Evolutionary conservation across 2,888 invertebrate species (phyloP).

Genomic region (Eristalinus aeneus): DNA sequence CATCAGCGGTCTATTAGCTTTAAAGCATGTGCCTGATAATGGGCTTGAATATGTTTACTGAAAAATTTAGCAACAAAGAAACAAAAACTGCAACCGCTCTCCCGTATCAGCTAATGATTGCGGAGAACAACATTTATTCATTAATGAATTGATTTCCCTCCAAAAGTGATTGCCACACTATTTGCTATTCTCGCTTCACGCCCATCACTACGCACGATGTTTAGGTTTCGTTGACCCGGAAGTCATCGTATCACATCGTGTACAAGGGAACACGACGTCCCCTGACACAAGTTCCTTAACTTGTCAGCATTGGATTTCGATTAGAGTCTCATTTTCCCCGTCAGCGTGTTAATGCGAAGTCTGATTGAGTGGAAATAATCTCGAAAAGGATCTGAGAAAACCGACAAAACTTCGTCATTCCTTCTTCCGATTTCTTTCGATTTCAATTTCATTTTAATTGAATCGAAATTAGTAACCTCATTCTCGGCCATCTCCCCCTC

Average conservation of each 20-base stretch:
- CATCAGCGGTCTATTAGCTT: not conserved
- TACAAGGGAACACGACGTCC: not conserved
- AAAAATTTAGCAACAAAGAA: not conserved
- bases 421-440: conserved; percentile 10
- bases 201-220: conserved; percentile 29
- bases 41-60: not conserved
- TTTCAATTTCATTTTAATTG: conserved; percentile 56
- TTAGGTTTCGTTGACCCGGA: conserved; percentile 62
- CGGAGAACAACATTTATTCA: conserved; percentile 34
- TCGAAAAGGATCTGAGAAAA: not conserved
- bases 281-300: not conserved
- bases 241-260: conserved; percentile 9
- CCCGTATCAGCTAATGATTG: not conserved
- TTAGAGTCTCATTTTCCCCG: not conserved
- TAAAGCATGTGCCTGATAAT: not conserved
- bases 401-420: not conserved
- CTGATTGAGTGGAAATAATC: conserved; percentile 2
- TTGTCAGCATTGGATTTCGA: not conserved
- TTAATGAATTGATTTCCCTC: conserved; percentile 47
- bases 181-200: not conserved
- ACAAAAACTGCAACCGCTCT: not conserved
- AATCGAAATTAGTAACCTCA: conserved; percentile 34
- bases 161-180: conserved; percentile 9
- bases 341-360: not conserved
- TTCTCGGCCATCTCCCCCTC: not conserved